Percentiles rank a stretch among this genome's conserved stretches.
Conservation (phyloP, 2,888 invertebrate species). For the Himalopsyche japonica region DNA sequence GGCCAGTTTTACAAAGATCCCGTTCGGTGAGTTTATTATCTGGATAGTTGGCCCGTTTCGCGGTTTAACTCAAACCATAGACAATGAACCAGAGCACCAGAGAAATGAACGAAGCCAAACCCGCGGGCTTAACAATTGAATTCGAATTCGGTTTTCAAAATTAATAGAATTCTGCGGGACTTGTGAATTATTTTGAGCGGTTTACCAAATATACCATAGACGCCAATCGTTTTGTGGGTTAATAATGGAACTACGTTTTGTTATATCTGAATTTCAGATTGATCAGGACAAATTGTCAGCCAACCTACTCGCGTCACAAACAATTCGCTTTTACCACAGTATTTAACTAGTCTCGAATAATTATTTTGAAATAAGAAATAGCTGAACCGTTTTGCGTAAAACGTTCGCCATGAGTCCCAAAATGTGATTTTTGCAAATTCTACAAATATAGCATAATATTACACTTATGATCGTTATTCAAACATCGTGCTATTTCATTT, state of each 20-base stretch:
- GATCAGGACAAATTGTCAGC: neutral
- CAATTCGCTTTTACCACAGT: neutral
- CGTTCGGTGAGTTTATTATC: neutral
- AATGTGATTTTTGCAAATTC: no score
- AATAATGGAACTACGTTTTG: constrained; percentile 10
- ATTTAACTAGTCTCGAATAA: no score
- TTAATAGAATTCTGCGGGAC: constrained; percentile 29
- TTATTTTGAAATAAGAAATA: no score
- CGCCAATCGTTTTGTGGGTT: constrained; percentile 17
- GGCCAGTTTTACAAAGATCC: constrained; percentile 1
- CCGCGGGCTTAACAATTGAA: constrained; percentile 13
- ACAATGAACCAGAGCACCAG: neutral
- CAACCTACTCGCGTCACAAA: neutral
- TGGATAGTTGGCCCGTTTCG: neutral
- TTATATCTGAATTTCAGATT: constrained; percentile 33
- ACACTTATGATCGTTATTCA: no score
- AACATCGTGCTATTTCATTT: neutral
- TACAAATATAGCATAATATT: no score
- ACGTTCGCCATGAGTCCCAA: no score
- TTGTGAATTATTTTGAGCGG: constrained; percentile 32
- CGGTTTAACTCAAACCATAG: neutral
- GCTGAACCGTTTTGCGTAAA: no score
- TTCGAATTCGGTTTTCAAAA: constrained; percentile 36
- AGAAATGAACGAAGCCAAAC: neutral
- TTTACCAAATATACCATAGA: constrained; percentile 14